Percentiles rank a stretch among this genome's conserved stretches.
Conservation (phyloP, 2,797 vertebrate species). For the Lacerta viridis region DNA sequence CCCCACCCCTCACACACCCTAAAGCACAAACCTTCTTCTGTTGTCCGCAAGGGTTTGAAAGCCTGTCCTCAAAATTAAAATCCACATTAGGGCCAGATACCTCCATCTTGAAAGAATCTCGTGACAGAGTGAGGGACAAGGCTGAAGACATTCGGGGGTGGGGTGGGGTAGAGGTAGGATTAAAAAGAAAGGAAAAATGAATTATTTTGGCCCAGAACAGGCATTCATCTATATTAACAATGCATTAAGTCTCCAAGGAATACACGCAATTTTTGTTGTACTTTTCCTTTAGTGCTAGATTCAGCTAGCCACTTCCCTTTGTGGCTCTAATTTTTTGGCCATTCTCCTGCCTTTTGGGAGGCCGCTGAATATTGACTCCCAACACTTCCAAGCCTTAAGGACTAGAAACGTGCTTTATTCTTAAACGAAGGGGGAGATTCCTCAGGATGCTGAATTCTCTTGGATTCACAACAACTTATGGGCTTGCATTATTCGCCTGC, state of each 20-base stretch:
- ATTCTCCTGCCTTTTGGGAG: not conserved
- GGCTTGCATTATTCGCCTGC: not conserved
- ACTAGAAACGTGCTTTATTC: not conserved
- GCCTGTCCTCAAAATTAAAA: not conserved
- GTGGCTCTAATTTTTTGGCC: not conserved
- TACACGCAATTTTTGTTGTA: no score
- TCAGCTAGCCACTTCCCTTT: not conserved
- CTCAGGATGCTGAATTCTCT: not conserved
- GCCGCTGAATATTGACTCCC: not conserved
- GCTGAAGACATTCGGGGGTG: no score
- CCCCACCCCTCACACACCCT: not conserved
- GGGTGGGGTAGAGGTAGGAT: no score
- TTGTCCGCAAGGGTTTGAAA: not conserved
- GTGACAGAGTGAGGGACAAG: no score
- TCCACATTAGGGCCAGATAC: no score
- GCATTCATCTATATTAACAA: not conserved
- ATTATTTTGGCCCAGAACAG: not conserved
- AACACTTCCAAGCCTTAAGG: not conserved
- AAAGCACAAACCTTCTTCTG: not conserved
- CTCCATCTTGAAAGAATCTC: no score
- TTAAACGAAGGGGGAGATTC: not conserved
- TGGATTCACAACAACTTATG: not conserved
- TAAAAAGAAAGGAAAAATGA: not conserved
- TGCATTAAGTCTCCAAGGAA: not conserved
- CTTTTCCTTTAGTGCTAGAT: not conserved